phyloP scores from a whole-genome alignment of 2,797 vertebrate species.

The Philypnodon macrostomus region DNA sequence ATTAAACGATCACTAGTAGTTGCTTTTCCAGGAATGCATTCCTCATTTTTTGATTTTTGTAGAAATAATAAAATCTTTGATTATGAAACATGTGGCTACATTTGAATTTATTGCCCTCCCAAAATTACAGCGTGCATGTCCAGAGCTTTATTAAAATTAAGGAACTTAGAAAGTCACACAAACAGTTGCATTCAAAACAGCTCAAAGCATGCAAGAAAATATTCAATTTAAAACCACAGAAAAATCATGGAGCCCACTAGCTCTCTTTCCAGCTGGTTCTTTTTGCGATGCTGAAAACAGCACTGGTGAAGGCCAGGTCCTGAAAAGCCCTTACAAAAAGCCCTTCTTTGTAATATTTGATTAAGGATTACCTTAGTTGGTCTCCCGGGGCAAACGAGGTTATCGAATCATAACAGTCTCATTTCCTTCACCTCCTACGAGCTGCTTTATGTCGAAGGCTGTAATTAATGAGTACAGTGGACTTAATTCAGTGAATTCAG shows the following conservation, averaged over 20 bases:
- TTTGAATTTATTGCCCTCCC: neutral
- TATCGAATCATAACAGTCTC: constrained; percentile 16
- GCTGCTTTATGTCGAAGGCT: neutral
- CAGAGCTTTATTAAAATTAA: constrained; percentile 1
- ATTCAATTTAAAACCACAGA: constrained; percentile 29
- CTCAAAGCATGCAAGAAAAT: constrained; percentile 6
- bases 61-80: constrained; percentile 4
- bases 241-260: constrained; percentile 19
- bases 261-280: constrained; percentile 30
- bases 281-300: constrained; percentile 24
- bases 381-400: constrained; percentile 20
- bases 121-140: neutral
- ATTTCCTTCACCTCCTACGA: neutral
- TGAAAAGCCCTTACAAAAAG: constrained; percentile 21
- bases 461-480: neutral
- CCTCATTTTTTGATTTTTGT: neutral
- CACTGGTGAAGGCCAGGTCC: constrained; percentile 32
- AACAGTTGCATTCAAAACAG: constrained; percentile 6
- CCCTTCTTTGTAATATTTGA: constrained; percentile 21
- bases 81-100: neutral
- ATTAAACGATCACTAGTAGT: no score
- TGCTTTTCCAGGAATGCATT: neutral
- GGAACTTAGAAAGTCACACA: neutral
- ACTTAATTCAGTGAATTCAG: no score
- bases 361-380: constrained; percentile 21